phyloP scores from a whole-genome alignment of 2,888 invertebrate species.

The Luperina testacea region DNA sequence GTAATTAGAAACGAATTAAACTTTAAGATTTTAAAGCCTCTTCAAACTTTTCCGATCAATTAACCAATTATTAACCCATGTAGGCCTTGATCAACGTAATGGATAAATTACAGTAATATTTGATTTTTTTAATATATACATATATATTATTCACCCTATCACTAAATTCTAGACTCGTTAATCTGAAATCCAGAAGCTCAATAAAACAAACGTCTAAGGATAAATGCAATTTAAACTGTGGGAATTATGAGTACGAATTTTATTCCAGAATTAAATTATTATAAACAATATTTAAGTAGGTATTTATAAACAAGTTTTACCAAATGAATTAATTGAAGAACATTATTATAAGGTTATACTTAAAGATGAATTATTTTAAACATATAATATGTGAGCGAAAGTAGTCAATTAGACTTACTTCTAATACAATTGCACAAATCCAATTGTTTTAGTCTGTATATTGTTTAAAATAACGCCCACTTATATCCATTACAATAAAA shows the following conservation, averaged over 20 bases:
- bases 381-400: constrained; percentile 31
- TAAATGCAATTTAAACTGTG: constrained; percentile 74
- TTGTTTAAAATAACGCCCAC: constrained; percentile 53
- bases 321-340: constrained; percentile 52
- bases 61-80: constrained; percentile 1
- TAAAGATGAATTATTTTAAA: constrained; percentile 47
- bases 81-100: constrained; percentile 1
- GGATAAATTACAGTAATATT: background rate
- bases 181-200: constrained; percentile 69
- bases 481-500: constrained; percentile 64
- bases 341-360: constrained; percentile 49
- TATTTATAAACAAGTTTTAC: constrained; percentile 51
- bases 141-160: constrained; percentile 78
- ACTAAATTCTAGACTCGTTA: constrained; percentile 63
- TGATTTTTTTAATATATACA: constrained; percentile 28
- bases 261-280: constrained; percentile 60
- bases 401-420: constrained; percentile 22
- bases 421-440: constrained; percentile 32
- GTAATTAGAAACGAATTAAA: background rate
- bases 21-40: constrained; percentile 8
- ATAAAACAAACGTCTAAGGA: constrained; percentile 70
- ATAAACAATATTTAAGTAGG: constrained; percentile 59
- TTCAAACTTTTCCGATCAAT: background rate
- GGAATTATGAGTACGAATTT: constrained; percentile 55
- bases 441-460: constrained; percentile 37